These are phyloP conservation scores for Muscina levida DNA, from an alignment of 2,888 invertebrate species.

Conservation along the genomic window DNA sequence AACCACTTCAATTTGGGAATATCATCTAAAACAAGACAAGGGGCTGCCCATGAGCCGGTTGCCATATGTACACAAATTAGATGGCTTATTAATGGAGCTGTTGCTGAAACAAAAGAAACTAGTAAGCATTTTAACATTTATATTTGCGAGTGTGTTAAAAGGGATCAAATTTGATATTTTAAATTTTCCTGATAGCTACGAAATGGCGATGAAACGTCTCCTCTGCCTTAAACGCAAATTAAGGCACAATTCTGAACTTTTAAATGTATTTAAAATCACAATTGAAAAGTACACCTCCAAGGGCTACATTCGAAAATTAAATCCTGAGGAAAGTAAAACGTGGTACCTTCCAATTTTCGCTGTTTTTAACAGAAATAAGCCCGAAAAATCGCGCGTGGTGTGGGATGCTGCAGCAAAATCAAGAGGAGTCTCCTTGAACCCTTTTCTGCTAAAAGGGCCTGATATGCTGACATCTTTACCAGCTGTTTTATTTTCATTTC, in stretches of 20 bases:
- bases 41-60: slow-evolving; percentile 41
- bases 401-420: slow-evolving; percentile 55
- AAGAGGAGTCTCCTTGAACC: slow-evolving; percentile 28
- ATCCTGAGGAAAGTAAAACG: background rate
- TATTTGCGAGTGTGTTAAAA: slow-evolving; percentile 38
- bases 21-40: slow-evolving; percentile 38
- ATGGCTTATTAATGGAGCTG: slow-evolving; percentile 49
- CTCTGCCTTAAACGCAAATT: background rate
- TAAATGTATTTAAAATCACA: background rate
- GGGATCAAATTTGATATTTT: too few species aligned
- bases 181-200: slow-evolving; percentile 10
- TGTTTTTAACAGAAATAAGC: slow-evolving; percentile 43
- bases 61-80: slow-evolving; percentile 47
- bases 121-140: slow-evolving; percentile 51
- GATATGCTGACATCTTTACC: slow-evolving; percentile 1
- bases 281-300: slow-evolving; percentile 1
- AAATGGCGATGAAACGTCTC: slow-evolving; percentile 1
- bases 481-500: slow-evolving; percentile 41
- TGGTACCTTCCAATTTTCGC: slow-evolving; percentile 41
- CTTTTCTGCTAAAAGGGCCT: background rate
- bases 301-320: slow-evolving; percentile 11
- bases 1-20: slow-evolving; percentile 49
- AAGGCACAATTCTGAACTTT: background rate
- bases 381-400: slow-evolving; percentile 47
- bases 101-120: background rate